Percentiles rank a stretch among this genome's conserved stretches.
phyloP scores from a whole-genome alignment of 2,797 vertebrate genomes.

The Apodemus agrarius region DNA sequence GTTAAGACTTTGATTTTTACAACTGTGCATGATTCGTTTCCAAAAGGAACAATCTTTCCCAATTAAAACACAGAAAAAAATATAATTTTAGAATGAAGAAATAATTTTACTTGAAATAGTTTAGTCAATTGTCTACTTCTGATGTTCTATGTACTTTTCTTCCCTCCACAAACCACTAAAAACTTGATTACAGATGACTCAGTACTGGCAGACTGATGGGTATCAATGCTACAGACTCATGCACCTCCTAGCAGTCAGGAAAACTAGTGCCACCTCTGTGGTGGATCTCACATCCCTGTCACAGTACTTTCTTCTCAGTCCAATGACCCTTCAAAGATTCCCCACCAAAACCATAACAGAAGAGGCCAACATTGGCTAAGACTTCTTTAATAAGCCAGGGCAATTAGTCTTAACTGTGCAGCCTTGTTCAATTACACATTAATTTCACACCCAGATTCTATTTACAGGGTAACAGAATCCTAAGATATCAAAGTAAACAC shows the following conservation, averaged over 20 bases:
- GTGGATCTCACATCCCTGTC: background rate
- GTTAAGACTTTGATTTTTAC: background rate
- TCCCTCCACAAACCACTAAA: background rate
- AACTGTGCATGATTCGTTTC: background rate
- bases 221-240: background rate
- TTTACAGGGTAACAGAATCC: background rate
- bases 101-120: background rate
- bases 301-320: background rate
- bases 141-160: background rate
- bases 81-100: background rate
- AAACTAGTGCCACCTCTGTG: background rate
- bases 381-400: background rate
- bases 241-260: background rate
- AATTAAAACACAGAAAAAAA: background rate
- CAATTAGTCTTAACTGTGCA: background rate
- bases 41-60: background rate
- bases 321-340: background rate
- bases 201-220: background rate
- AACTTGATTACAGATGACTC: background rate
- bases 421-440: background rate
- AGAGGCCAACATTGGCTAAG: background rate
- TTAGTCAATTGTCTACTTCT: background rate
- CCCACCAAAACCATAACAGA: background rate
- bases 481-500: constrained; percentile 27
- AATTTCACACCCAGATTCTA: constrained; percentile 29